Conservation (phyloP, 2,888 invertebrate genomes). For the Drosophila pseudotalamancana region DNA sequence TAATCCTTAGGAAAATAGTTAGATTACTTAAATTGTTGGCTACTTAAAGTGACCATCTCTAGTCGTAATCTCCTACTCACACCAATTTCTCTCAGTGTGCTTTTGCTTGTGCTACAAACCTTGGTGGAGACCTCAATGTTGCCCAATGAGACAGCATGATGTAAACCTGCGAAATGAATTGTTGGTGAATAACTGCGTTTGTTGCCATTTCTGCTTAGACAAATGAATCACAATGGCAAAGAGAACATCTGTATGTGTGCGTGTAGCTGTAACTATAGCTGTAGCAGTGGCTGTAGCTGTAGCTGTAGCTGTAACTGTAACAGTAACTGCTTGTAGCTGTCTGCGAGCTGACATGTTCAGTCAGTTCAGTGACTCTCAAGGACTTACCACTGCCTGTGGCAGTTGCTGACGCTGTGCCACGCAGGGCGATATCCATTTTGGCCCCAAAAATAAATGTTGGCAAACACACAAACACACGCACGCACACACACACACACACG, state of each 20-base stretch:
- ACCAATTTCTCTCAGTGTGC: neutral
- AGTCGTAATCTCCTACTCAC: neutral
- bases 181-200: conserved; percentile 32
- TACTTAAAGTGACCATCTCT: no score
- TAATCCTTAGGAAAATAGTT: no score
- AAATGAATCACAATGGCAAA: conserved; percentile 44
- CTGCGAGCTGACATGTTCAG: conserved; percentile 23
- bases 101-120: conserved; percentile 65
- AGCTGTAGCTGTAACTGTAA: conserved; percentile 15
- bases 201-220: conserved; percentile 30
- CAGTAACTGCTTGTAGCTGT: conserved; percentile 16
- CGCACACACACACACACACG: conserved; percentile 24
- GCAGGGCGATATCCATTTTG: conserved; percentile 76
- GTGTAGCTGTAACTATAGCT: neutral
- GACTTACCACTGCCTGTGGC: conserved; percentile 66
- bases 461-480: conserved; percentile 46
- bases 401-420: conserved; percentile 56
- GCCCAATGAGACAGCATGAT: conserved; percentile 84
- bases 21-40: no score
- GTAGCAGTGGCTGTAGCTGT: conserved; percentile 6
- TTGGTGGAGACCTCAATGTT: conserved; percentile 83
- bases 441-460: conserved; percentile 60
- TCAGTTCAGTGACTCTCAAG: conserved; percentile 64
- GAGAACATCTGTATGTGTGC: conserved; percentile 12
- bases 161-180: conserved; percentile 81